Evolutionary conservation across 1,140 invertebrate genomes (phyloP).

Genomic region (Drosophila virilis): DNA sequence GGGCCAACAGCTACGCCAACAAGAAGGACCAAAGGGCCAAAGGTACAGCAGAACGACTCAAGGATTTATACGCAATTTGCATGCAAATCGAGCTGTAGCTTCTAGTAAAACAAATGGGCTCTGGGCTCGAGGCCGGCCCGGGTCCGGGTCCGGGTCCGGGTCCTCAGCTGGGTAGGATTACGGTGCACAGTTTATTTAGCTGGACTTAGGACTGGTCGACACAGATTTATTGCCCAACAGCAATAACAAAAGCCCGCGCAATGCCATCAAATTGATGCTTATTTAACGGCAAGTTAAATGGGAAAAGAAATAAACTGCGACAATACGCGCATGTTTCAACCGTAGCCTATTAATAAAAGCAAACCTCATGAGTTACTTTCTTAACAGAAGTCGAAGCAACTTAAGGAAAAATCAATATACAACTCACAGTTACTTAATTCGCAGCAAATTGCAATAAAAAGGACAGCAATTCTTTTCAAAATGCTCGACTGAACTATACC

Average conservation of each 20-base stretch:
- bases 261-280: conserved; percentile 35
- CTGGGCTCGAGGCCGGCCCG: not conserved
- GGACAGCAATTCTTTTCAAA: not conserved
- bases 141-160: not conserved
- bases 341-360: no score
- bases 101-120: conserved; percentile 3
- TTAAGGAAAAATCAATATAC: conserved; percentile 19
- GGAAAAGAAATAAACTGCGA: not conserved
- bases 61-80: conserved; percentile 57
- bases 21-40: not conserved
- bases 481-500: not conserved
- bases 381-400: not conserved
- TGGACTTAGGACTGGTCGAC: conserved; percentile 15
- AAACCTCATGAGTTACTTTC: not conserved
- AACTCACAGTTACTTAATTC: conserved; percentile 4
- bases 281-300: conserved; percentile 41
- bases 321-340: not conserved
- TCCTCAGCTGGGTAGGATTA: not conserved
- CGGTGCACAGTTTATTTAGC: conserved; percentile 16
- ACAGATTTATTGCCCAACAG: conserved; percentile 50
- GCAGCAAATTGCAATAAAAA: not conserved
- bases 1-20: not conserved
- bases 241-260: not conserved
- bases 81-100: conserved; percentile 53
- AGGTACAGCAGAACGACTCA: conserved; percentile 41